These are phyloP conservation scores for Delphinapterus leucas DNA, from an alignment of 2,113 vertebrate species.

Conservation along the genomic window DNA sequence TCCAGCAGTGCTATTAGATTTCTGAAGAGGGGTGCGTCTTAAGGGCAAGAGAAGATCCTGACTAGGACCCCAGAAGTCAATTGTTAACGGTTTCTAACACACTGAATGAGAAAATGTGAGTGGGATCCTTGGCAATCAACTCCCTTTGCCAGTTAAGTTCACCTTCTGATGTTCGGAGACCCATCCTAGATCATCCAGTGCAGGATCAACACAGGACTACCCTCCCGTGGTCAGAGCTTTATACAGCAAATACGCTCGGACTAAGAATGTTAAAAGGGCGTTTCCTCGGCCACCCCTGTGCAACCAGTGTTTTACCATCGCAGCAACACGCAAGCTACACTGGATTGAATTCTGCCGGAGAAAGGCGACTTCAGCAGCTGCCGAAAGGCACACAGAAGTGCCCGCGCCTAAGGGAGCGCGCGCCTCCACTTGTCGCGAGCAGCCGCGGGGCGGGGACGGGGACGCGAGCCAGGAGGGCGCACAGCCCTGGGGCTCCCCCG, in stretches of 20 bases:
- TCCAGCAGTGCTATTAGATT: rapidly evolving
- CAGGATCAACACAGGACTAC: rapidly evolving
- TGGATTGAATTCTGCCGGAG: not conserved
- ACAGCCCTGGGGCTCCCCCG: rapidly evolving
- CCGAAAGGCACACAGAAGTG: rapidly evolving
- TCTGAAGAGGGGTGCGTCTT: not conserved
- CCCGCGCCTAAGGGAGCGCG: rapidly evolving
- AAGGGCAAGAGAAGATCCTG: not conserved
- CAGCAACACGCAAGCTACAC: not conserved
- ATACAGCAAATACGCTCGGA: not conserved
- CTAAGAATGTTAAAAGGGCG: not conserved
- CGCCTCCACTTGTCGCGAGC: rapidly evolving
- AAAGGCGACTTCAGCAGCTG: not conserved
- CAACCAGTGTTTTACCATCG: rapidly evolving
- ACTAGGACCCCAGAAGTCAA: not conserved
- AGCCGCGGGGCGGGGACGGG: not conserved
- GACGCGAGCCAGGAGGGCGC: not conserved
- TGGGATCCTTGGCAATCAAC: not conserved
- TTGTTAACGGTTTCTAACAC: not conserved
- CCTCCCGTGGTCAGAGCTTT: not conserved
- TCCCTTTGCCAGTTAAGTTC: not conserved
- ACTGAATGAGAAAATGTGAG: too few relatives aligned
- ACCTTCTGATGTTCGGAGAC: not conserved
- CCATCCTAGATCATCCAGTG: not conserved
- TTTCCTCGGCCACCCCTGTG: not conserved